phyloP scores from a whole-genome alignment of 2,888 invertebrate species.

The Meliscaeva auricollis region DNA sequence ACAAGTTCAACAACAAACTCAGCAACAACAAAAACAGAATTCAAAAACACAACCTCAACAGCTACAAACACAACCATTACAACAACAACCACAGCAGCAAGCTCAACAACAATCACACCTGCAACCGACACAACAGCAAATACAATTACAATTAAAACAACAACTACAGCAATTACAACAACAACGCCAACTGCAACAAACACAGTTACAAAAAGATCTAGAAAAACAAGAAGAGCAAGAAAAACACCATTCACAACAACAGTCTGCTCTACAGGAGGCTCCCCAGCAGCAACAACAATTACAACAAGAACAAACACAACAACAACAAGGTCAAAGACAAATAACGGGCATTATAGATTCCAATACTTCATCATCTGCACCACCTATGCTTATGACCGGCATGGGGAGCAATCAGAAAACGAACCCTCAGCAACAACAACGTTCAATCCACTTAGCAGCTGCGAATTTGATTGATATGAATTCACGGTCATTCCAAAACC shows the following conservation, averaged over 20 bases:
- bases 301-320: slow-evolving; percentile 29
- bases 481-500: slow-evolving; percentile 40
- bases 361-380: neutral
- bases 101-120: slow-evolving; percentile 11
- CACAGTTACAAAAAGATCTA: slow-evolving; percentile 20
- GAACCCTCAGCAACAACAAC: slow-evolving; percentile 39
- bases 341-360: neutral
- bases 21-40: slow-evolving; percentile 39
- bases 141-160: slow-evolving; percentile 47
- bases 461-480: slow-evolving; percentile 56
- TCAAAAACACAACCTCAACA: slow-evolving; percentile 4
- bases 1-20: slow-evolving; percentile 48
- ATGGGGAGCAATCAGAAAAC: neutral
- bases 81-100: neutral
- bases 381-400: neutral
- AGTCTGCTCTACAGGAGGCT: neutral
- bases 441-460: slow-evolving; percentile 43
- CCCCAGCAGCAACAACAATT: slow-evolving; percentile 6
- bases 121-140: slow-evolving; percentile 44
- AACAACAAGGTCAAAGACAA: slow-evolving; percentile 32
- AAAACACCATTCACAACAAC: slow-evolving; percentile 15
- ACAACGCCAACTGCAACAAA: neutral
- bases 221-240: slow-evolving; percentile 52
- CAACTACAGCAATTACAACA: slow-evolving; percentile 16
- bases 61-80: slow-evolving; percentile 49